Percentiles rank a stretch among this genome's conserved stretches.
Conservation (phyloP, 2,888 invertebrate species). For the Caenorhabditis sp. region DNA sequence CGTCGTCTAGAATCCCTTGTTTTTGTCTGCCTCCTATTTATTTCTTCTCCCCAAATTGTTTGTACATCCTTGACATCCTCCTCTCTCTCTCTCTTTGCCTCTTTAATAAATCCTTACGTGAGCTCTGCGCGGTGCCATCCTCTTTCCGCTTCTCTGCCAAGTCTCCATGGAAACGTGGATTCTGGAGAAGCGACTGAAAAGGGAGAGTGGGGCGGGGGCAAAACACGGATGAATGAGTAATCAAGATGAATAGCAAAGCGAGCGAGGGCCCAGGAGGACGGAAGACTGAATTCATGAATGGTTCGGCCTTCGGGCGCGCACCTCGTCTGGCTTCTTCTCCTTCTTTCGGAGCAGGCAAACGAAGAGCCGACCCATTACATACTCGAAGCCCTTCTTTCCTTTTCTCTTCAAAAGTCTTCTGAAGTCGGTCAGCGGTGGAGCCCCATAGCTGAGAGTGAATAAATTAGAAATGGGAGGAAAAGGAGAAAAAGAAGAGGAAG, state of each 20-base stretch:
- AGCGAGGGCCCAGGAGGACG: background rate
- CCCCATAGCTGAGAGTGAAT: conserved; percentile 45
- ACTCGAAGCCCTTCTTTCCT: background rate
- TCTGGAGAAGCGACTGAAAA: conserved; percentile 40
- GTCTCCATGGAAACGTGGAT: conserved; percentile 36
- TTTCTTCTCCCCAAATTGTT: conserved; percentile 18
- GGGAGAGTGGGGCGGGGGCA: background rate
- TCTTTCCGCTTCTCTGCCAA: background rate
- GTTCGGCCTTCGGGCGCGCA: background rate
- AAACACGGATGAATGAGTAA: conserved; percentile 51
- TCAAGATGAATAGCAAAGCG: conserved; percentile 48
- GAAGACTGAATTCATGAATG: conserved; percentile 10
- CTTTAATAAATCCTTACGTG: conserved; percentile 47
- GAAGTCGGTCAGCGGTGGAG: conserved; percentile 5
- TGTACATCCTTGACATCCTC: conserved; percentile 31
- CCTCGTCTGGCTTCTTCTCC: conserved; percentile 4
- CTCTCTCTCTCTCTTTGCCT: background rate
- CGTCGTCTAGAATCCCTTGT: background rate
- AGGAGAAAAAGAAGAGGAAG: conserved; percentile 6
- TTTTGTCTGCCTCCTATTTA: background rate
- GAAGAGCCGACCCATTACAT: conserved; percentile 11
- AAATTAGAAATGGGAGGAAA: conserved; percentile 46
- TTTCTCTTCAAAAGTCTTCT: conserved; percentile 21
- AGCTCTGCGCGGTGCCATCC: conserved; percentile 15
- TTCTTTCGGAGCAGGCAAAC: background rate